Evolutionary conservation across 2,888 invertebrate genomes (phyloP), one percentile per base, ranked within the genome.

Genomic region (Eretmocerus hayati): DNA sequence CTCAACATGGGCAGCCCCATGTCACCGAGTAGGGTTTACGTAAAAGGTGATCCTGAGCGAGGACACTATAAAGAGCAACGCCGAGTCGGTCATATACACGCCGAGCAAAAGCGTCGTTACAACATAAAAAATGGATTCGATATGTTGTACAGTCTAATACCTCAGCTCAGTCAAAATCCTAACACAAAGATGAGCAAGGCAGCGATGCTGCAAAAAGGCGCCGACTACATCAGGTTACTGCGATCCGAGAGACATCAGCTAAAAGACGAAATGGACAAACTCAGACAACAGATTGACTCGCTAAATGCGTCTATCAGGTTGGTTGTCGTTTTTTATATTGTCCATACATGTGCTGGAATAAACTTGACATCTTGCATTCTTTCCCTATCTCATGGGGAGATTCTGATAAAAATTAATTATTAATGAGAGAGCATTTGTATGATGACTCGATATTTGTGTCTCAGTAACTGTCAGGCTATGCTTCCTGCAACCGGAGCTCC

Each of bases 91-190:
- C 95, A 95, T 72, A 87, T 92, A 60, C 92, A 92, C 72, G 93
- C 96, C 1, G 96, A 96, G 67, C 94, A 95, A 74, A 96, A 95
- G 72, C 79, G 96, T 30, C 79, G 95, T 45, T 93, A 89, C 71
- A 95, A 94, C 71, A 94, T 96, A 63, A 95, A 95, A 74, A 90
- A 89, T 70, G 95, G 95, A 32, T 96, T 96, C 73, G 95, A 96
- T 73, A 87, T 87, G 72, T 78, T 96, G 56, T 91, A 94, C 71
- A 84, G 87, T 53, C 79, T 96, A 51, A 92, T 96, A 66, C 95
- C 96, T 21, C 88, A 92, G 59, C 78, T 95, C 49, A 87, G 84
- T 71, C 85, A 87, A 64, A 94, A 90, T 74, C 89, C 93, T 19
- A 89, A 87, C 69, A 84, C 90, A 5, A 94, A 94, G 83, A 79